Conservation (phyloP, 1,140 invertebrate genomes). For the Acromyrmex echinatior region DNA sequence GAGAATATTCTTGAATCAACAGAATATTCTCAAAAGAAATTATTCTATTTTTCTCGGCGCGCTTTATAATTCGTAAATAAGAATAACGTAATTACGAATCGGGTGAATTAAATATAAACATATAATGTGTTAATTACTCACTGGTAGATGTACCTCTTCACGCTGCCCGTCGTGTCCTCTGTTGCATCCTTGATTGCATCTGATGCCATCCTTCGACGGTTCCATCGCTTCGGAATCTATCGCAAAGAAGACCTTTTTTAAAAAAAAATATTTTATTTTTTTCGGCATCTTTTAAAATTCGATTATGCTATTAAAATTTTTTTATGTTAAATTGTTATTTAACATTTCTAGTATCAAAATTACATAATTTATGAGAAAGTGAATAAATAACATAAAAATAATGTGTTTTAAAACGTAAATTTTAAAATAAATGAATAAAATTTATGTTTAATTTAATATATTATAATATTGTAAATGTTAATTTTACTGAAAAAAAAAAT, state of each 20-base stretch:
- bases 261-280: no score
- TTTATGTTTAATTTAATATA: no score
- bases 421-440: no score
- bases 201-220: neutral
- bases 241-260: neutral
- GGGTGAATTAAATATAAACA: neutral
- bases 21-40: neutral
- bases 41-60: neutral
- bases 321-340: no score
- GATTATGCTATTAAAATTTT: no score
- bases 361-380: no score
- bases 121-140: neutral
- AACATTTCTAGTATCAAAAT: no score
- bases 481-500: no score
- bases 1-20: neutral
- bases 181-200: neutral
- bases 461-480: no score
- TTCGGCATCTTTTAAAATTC: no score
- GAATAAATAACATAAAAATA: no score
- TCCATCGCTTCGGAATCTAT: neutral
- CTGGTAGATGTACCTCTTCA: neutral
- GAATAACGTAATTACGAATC: neutral
- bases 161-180: neutral
- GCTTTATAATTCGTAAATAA: neutral
- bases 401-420: no score